Base-by-base conservation (phyloP, 2,113 vertebrate genomes). In the Acrocephalus kingi region DNA sequence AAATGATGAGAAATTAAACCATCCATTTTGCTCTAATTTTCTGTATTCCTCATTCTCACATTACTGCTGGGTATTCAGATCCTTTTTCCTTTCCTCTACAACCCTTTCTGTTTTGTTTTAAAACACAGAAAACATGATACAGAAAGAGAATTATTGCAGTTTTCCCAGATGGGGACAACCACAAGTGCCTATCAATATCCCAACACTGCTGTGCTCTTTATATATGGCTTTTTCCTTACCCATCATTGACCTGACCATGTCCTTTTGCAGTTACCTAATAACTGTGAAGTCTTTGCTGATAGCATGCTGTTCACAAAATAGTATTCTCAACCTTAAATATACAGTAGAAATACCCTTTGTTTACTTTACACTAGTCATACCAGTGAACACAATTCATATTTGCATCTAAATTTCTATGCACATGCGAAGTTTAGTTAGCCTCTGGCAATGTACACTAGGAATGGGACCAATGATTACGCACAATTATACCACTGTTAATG, bases 351-450 rank as follows among this genome's bases (percentile, higher is more conserved):
- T 87, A 88, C 56, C 76, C 73, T 92, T 94, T 94, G 82, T 95
- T 97, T 97, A 91, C 91, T 96, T 88, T 84, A 89, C 59, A 84
- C 82, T 92, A 75, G 79, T 84, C 89, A 77, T 96, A 91, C 49
- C 91, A 89, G 64, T 93, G 93, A 96, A 90, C 87, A 90, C 41
- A 91, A 89, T 80, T 94, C 81, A 91, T 93, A 93, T 92, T 96
- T 93, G 87, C 91, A 97, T 93, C 93, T 91, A 91, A 92, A 97
- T 96, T 95, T 92, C 95, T 87, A 95, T 93, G 89, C 92, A 90
- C 58, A 91, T 90, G 78, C 17, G 68, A 92, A 86, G 73, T 79
- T 82, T 37, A 91, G 80, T 80, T 90, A 94, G 90, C 93, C 85
- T 94, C 73, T 74, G 84, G 83, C 72, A 74, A 77, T 48, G 55